A percentile compares a stretch with the other conserved stretches of the same genome.
Evolutionary conservation across 2,113 vertebrate species (phyloP).

Genomic region (Planiliza haematocheilus): DNA sequence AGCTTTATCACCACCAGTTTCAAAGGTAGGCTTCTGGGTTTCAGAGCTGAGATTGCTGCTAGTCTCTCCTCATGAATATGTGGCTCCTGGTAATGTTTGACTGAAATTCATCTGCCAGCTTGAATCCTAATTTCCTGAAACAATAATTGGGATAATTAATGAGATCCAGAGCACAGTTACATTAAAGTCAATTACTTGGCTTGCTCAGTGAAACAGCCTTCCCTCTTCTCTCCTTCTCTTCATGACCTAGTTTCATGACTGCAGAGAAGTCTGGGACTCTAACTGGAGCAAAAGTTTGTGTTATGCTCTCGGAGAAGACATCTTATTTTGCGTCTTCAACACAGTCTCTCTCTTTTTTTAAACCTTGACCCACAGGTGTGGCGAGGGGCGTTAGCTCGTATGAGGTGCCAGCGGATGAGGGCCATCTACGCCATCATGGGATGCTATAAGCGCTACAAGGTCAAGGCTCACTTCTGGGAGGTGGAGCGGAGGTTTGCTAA

Average conservation of each 20-base stretch:
- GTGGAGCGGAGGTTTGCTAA: constrained; percentile 85
- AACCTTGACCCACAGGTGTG: constrained; percentile 83
- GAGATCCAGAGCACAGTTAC: constrained; percentile 52
- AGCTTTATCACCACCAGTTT: constrained; percentile 1
- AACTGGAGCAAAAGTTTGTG: constrained; percentile 55
- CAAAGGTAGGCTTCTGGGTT: constrained; percentile 4
- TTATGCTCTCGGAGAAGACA: constrained; percentile 4
- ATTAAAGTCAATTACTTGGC: constrained; percentile 64
- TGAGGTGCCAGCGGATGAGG: constrained; percentile 82
- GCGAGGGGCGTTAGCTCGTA: constrained; percentile 90
- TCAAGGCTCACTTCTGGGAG: constrained; percentile 88
- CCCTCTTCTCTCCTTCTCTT: constrained; percentile 30
- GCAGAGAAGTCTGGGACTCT: constrained; percentile 42
- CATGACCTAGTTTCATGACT: constrained; percentile 71
- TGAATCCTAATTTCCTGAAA: constrained; percentile 61
- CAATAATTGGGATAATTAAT: constrained; percentile 71
- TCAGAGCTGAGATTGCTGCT: constrained; percentile 18
- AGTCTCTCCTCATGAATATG: constrained; percentile 55
- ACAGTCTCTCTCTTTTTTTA: neutral
- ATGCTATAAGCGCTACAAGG: constrained; percentile 90
- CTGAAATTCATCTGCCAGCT: constrained; percentile 57
- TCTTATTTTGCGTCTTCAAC: neutral
- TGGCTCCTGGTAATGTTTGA: constrained; percentile 50
- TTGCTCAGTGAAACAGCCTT: constrained; percentile 33
- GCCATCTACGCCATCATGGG: constrained; percentile 90